Evolutionary conservation across 2,888 invertebrate genomes (phyloP).

Genomic region (Polymixis flavicincta): DNA sequence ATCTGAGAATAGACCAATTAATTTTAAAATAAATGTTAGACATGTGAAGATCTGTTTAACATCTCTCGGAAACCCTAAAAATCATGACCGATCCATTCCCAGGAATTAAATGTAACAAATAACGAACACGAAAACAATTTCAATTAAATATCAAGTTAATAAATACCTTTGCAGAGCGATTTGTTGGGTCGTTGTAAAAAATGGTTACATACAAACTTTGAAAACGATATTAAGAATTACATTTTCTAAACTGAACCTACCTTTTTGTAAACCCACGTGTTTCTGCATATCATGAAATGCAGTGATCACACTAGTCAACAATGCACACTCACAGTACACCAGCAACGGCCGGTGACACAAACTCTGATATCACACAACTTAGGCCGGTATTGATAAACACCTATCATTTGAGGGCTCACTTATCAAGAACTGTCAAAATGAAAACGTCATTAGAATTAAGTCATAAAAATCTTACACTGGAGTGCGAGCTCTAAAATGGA

Average conservation of each 20-base stretch:
- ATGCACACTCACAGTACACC: conserved; percentile 21
- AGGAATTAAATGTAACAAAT: neutral
- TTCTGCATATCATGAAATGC: conserved; percentile 15
- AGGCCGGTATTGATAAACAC: conserved; percentile 34
- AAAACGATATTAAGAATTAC: neutral
- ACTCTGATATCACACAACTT: conserved; percentile 29
- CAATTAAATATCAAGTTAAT: neutral
- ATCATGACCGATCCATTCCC: neutral
- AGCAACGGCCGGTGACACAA: conserved; percentile 20
- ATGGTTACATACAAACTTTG: no score
- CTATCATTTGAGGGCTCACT: conserved; percentile 29
- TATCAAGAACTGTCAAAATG: conserved; percentile 36
- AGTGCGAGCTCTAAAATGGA: neutral
- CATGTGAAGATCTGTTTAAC: neutral
- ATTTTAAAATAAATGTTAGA: no score
- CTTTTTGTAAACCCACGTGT: conserved; percentile 21
- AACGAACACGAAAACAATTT: neutral
- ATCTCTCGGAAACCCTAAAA: neutral
- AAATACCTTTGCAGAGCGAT: no score
- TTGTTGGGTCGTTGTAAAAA: no score
- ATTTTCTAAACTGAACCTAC: conserved; percentile 14
- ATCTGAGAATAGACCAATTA: no score
- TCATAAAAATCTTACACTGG: conserved; percentile 7
- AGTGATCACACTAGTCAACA: conserved; percentile 11
- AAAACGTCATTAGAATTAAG: conserved; percentile 26